A percentile compares a stretch with the other conserved stretches of the same genome.
Evolutionary conservation across 2,113 vertebrate genomes (phyloP).

Genomic region (Pseudolaguvia tuberculata): DNA sequence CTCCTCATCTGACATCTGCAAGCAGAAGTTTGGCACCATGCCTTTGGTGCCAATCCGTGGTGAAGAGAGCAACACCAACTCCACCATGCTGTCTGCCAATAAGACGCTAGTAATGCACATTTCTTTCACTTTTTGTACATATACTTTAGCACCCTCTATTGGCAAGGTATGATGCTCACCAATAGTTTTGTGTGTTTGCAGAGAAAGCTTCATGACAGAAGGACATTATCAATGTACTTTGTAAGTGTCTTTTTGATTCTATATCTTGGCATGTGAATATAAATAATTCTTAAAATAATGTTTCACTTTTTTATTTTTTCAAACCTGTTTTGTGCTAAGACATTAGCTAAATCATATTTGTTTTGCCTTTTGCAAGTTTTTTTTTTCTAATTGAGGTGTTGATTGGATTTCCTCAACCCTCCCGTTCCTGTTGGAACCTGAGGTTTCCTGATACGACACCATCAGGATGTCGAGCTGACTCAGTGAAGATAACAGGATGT

Average conservation of each 20-base stretch:
- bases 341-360: neutral
- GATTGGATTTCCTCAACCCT: constrained; percentile 30
- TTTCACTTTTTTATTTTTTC: neutral
- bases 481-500: constrained; percentile 44
- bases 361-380: constrained; percentile 23
- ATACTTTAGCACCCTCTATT: constrained; percentile 11
- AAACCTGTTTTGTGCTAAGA: neutral
- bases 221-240: constrained; percentile 98
- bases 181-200: constrained; percentile 57
- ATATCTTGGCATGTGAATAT: neutral
- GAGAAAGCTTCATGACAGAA: constrained; percentile 86
- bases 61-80: constrained; percentile 81
- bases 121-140: neutral
- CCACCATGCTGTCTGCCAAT: constrained; percentile 89
- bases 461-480: constrained; percentile 35
- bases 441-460: constrained; percentile 22
- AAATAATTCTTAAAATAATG: neutral
- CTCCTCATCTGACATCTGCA: constrained; percentile 86
- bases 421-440: constrained; percentile 38
- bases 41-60: constrained; percentile 87
- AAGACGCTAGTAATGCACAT: constrained; percentile 81
- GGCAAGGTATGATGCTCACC: constrained; percentile 27
- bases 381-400: constrained; percentile 28
- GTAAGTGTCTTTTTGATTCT: constrained; percentile 74
- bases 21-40: constrained; percentile 97